Percentiles rank a stretch among this genome's conserved stretches.
Conservation (phyloP, 2,888 invertebrate genomes). For the Lasioglossum malachurum region DNA sequence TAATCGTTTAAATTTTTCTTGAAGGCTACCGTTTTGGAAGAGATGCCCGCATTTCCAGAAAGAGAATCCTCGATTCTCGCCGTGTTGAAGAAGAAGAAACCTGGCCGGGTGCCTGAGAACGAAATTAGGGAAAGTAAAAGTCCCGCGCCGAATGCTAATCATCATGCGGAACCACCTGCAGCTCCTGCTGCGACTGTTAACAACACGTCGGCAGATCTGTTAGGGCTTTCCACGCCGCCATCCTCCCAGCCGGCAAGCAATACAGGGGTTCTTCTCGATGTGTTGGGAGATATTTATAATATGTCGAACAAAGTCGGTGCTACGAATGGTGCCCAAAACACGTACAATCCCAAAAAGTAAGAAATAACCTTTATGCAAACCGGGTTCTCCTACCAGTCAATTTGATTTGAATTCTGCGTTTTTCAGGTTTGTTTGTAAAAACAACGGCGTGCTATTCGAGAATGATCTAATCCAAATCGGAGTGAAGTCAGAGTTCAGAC, state of each 20-base stretch:
- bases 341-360: conserved; percentile 95
- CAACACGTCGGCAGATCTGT: conserved; percentile 91
- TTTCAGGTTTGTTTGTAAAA: conserved; percentile 95
- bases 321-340: conserved; percentile 87
- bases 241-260: conserved; percentile 89
- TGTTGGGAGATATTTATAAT: conserved; percentile 95
- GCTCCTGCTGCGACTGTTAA: conserved; percentile 83
- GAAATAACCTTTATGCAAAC: conserved; percentile 57
- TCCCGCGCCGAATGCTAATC: conserved; percentile 87
- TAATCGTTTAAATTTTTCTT: neutral
- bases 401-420: neutral
- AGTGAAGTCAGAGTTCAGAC: conserved; percentile 98
- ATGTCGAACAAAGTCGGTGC: conserved; percentile 88
- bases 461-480: conserved; percentile 99
- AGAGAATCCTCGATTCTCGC: conserved; percentile 98
- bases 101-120: conserved; percentile 96
- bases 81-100: conserved; percentile 99
- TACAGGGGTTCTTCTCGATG: conserved; percentile 94
- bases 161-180: conserved; percentile 84
- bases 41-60: conserved; percentile 99
- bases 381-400: neutral
- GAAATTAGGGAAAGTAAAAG: conserved; percentile 93
- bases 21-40: conserved; percentile 97
- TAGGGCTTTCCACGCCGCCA: conserved; percentile 95
- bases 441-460: conserved; percentile 99